Evolutionary conservation across 2,888 invertebrate species (phyloP).

Genomic region (Cacoxenus indagator): DNA sequence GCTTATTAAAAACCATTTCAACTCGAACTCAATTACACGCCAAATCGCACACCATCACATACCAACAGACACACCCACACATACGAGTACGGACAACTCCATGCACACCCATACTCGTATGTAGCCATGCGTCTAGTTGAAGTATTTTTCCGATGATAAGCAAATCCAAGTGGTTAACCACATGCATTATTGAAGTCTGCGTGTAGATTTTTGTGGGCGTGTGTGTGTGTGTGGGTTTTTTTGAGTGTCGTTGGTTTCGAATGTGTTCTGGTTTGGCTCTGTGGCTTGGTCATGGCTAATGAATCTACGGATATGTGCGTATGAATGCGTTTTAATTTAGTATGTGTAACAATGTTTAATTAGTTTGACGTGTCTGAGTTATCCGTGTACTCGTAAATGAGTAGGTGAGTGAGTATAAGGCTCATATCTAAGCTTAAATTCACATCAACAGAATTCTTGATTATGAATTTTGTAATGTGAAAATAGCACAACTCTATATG

Average conservation of each 20-base stretch:
- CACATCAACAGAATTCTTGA: no score
- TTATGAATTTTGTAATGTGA: no score
- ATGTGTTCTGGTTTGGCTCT: neutral
- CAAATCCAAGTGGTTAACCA: slow-evolving; percentile 54
- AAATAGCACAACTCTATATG: no score
- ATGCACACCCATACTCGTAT: slow-evolving; percentile 30
- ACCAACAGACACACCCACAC: neutral
- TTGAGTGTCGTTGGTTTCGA: neutral
- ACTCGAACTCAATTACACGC: slow-evolving; percentile 53
- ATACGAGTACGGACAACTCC: neutral
- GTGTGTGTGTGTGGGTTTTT: neutral
- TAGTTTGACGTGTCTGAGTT: neutral
- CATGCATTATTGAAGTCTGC: slow-evolving; percentile 29
- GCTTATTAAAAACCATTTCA: neutral
- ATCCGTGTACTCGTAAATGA: neutral
- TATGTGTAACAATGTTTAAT: neutral
- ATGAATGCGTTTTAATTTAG: neutral
- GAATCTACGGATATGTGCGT: neutral
- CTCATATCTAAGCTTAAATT: no score
- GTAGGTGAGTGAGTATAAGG: no score
- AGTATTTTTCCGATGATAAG: slow-evolving; percentile 43
- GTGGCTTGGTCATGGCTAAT: neutral
- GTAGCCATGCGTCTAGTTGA: neutral
- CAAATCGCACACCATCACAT: neutral
- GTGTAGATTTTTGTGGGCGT: neutral